phyloP scores from a whole-genome alignment of 2,888 invertebrate species.

The Cyclophora punctaria region DNA sequence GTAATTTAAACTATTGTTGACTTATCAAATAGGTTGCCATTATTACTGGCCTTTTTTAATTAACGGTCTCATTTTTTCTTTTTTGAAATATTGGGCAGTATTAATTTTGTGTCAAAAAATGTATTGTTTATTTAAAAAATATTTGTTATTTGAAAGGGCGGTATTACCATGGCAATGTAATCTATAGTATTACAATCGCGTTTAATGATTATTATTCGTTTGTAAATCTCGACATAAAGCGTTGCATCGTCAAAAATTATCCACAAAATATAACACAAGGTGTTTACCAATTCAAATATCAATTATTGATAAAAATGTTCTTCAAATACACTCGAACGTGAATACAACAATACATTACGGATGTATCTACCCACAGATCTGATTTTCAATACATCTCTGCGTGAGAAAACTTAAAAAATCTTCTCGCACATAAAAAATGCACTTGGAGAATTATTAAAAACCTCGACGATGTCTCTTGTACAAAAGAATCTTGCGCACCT shows the following conservation, averaged over 20 bases:
- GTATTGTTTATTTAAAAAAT: too few species aligned
- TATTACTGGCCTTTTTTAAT: conserved; percentile 43
- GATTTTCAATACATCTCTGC: conserved; percentile 55
- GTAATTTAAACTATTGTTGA: conserved; percentile 47
- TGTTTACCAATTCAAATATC: conserved; percentile 11
- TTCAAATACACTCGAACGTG: conserved; percentile 51
- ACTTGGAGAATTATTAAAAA: conserved; percentile 65
- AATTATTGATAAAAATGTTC: conserved; percentile 24
- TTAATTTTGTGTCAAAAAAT: too few species aligned
- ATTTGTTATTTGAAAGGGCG: too few species aligned
- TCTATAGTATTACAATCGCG: too few species aligned
- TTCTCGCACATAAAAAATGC: conserved; percentile 64
- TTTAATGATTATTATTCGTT: too few species aligned
- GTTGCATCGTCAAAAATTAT: too few species aligned
- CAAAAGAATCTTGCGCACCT: conserved; percentile 56
- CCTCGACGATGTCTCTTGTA: conserved; percentile 62
- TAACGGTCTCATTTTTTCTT: conserved; percentile 21
- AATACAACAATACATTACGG: conserved; percentile 47
- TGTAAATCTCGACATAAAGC: too few species aligned
- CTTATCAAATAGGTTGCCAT: conserved; percentile 55
- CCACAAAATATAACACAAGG: conserved; percentile 5
- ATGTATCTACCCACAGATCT: conserved; percentile 75
- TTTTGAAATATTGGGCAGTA: not conserved
- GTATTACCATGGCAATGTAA: too few species aligned
- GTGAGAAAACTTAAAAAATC: conserved; percentile 72